These are phyloP conservation scores for Heliothis peltigera DNA, from an alignment of 2,888 invertebrate genomes.

Conservation along the genomic window DNA sequence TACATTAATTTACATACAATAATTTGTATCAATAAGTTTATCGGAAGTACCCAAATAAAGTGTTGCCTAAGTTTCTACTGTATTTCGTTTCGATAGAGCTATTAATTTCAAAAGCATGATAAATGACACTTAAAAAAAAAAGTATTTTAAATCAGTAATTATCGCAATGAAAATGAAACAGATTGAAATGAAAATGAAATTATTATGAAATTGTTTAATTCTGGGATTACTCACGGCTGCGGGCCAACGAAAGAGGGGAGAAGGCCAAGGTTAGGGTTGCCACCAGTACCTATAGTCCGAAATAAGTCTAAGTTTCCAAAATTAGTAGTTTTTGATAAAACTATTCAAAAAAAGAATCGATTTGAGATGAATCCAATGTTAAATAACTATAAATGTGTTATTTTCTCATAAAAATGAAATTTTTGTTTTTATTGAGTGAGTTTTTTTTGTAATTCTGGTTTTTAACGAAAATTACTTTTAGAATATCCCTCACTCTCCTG, in stretches of 20 bases:
- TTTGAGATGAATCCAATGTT: neutral
- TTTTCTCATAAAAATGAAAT: neutral
- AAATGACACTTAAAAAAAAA: neutral
- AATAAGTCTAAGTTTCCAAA: neutral
- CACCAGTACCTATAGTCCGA: neutral
- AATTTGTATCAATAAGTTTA: no score
- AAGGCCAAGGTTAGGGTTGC: slow-evolving; percentile 12
- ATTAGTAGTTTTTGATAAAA: neutral
- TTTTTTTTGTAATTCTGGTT: no score
- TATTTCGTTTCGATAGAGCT: no score
- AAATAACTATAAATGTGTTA: neutral
- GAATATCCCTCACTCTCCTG: no score
- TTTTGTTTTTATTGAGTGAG: no score
- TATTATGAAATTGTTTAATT: slow-evolving; percentile 5
- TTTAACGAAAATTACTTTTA: no score
- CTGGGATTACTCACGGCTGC: neutral
- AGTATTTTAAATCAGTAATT: no score
- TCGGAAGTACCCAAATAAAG: no score
- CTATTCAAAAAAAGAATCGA: neutral
- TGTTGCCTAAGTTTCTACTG: no score
- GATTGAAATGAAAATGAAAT: neutral
- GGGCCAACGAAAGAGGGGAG: neutral
- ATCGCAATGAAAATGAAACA: no score
- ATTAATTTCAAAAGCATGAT: no score
- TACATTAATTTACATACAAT: no score